Evolutionary conservation across 2,113 vertebrate genomes (phyloP), one percentile per base, ranked within the genome.

Genomic region (Arenaria interpres): DNA sequence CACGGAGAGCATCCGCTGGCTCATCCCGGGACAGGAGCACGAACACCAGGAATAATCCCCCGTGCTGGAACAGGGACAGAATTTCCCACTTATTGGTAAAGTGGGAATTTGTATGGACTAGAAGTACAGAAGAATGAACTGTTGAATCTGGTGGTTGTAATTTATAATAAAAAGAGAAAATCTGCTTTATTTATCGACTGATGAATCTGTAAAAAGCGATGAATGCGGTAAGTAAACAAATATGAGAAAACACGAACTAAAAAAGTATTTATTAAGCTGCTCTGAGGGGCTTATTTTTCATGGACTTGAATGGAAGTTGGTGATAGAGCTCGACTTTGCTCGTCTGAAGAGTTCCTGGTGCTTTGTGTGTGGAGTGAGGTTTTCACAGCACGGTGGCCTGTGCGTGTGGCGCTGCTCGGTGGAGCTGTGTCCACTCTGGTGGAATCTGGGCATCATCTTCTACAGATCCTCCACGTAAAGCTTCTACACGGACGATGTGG

Each of bases 11-110:
- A 99, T 99, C 85, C 98, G 99, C 5, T 99, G 99, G 99, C 98
- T 99, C 35, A 99, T 99, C 92, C 99, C 99, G 0, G 99, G 99
- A 45, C 99, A 99, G 23, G 99, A 99, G 87, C 99, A 99, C 2
- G 99, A 99, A 10, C 99, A 99, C 30, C 99, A 98, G 77, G 99
- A 99, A 11, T 99, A 93, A 98, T 15, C 66, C 1, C 12, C 27
- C 46, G 3, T 27, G 27, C 53, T 79, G 73, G n/a, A 69, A 9
- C 4, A 32, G 46, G 60, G 64, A 72, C 66, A 74, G 10, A 5
- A 78, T 23, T 86, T 57, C 77, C 77, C 4, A 0, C 41, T 73
- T 69, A 23, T 32, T 46, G 8, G 39, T 74, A 37, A 75, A 86
- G 81, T 5, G 23, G 81, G 93, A 41, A 64, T 81, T 53, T 73